Conservation (phyloP, 1,140 invertebrate genomes). For the Hetaerina americana region DNA sequence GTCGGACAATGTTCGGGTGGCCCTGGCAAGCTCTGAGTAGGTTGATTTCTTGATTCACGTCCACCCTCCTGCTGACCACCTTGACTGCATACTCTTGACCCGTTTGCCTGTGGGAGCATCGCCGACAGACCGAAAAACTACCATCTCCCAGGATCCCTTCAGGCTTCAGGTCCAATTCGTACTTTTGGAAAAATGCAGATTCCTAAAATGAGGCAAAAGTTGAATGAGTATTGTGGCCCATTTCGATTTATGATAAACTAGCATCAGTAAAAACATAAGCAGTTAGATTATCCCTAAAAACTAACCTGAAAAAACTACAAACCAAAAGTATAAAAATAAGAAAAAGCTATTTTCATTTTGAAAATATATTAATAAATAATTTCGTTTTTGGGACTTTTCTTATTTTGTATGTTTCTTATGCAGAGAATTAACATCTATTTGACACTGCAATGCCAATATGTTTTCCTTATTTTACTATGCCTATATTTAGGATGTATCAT, state of each 20-base stretch:
- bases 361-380: too few species aligned
- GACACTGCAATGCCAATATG: neutral
- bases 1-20: slow-evolving; percentile 75
- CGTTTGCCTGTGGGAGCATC: slow-evolving; percentile 59
- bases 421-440: neutral
- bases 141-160: slow-evolving; percentile 69
- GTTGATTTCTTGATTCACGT: slow-evolving; percentile 62
- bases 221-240: slow-evolving; percentile 17
- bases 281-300: too few species aligned
- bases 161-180: slow-evolving; percentile 52
- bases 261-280: neutral
- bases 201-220: slow-evolving; percentile 41
- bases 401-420: too few species aligned
- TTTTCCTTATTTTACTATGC: too few species aligned
- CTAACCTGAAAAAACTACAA: too few species aligned
- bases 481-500: too few species aligned
- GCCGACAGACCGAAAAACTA: slow-evolving; percentile 76
- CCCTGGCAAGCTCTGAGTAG: slow-evolving; percentile 69
- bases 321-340: too few species aligned
- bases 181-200: slow-evolving; percentile 75
- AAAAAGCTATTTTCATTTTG: too few species aligned
- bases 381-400: too few species aligned
- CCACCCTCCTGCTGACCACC: slow-evolving; percentile 68
- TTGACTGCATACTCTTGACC: slow-evolving; percentile 76
- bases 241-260: neutral